Evolutionary conservation across 2,113 vertebrate species (phyloP).

Genomic region (Aspidoscelis tigris): DNA sequence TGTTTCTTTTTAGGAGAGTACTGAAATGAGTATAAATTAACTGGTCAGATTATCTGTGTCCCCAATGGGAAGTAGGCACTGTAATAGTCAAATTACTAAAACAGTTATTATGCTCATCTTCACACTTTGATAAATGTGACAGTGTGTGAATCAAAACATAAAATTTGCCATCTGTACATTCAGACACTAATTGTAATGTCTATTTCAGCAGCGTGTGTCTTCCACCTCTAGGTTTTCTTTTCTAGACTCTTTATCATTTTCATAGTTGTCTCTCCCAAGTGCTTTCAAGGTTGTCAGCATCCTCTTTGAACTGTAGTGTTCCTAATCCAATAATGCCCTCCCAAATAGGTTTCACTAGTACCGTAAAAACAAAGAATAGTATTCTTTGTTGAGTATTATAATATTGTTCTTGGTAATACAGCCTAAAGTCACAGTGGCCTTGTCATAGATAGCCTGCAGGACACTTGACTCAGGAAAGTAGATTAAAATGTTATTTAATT

Average conservation of each 20-base stretch:
- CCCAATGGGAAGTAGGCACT: too few relatives aligned
- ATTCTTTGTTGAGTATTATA: not conserved
- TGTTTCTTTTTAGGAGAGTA: too few relatives aligned
- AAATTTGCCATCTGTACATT: not conserved
- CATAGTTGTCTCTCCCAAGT: not conserved
- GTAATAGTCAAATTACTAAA: too few relatives aligned
- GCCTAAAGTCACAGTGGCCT: not conserved
- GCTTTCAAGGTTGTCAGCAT: slow-evolving; percentile 7
- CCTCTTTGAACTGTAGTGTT: slow-evolving; percentile 2
- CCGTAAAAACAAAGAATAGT: not conserved
- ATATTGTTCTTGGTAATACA: not conserved
- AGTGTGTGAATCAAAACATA: not conserved
- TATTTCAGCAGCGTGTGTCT: too few relatives aligned
- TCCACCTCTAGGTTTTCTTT: not conserved
- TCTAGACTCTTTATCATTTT: not conserved
- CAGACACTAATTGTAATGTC: not conserved
- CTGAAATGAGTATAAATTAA: not conserved
- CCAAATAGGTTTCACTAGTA: not conserved
- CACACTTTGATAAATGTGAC: too few relatives aligned
- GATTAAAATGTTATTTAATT: not conserved
- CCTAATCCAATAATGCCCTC: not conserved
- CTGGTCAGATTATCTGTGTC: not conserved
- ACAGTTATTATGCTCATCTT: too few relatives aligned
- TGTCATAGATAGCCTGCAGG: not conserved
- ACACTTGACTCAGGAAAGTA: not conserved